Conservation (phyloP, 2,797 vertebrate species). For the Chaetodon trifasciatus region DNA sequence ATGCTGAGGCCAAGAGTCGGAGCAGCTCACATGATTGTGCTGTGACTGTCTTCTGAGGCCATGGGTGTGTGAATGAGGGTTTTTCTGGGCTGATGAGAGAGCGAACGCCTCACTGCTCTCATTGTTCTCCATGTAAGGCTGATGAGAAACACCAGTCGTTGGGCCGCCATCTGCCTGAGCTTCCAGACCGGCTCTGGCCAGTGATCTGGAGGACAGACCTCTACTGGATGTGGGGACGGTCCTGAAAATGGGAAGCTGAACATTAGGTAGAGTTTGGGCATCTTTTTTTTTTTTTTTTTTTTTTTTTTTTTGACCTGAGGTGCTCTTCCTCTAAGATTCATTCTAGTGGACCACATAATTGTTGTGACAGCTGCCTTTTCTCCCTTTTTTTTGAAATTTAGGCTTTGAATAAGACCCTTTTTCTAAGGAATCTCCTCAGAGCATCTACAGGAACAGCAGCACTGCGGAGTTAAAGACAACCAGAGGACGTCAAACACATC, state of each 20-base stretch:
- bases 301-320: slow-evolving; percentile 1
- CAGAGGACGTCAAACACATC: slow-evolving; percentile 9
- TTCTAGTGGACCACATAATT: neutral
- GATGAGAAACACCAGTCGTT: slow-evolving; percentile 47
- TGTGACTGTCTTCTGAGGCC: slow-evolving; percentile 82
- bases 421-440: slow-evolving; percentile 12
- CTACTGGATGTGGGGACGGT: slow-evolving; percentile 42
- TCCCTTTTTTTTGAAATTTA: slow-evolving; percentile 7
- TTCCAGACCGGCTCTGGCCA: slow-evolving; percentile 15
- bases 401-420: slow-evolving; percentile 26
- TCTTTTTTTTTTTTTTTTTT: slow-evolving; percentile 24
- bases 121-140: slow-evolving; percentile 60
- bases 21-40: slow-evolving; percentile 82
- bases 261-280: slow-evolving; percentile 33
- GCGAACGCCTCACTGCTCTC: slow-evolving; percentile 55
- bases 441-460: neutral
- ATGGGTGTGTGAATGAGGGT: slow-evolving; percentile 57
- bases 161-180: slow-evolving; percentile 37
- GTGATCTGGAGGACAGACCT: slow-evolving; percentile 32
- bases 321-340: neutral
- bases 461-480: slow-evolving; percentile 13
- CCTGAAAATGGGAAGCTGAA: slow-evolving; percentile 56
- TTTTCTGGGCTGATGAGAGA: slow-evolving; percentile 23
- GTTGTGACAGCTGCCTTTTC: slow-evolving; percentile 11
- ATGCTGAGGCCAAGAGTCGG: slow-evolving; percentile 38